A percentile compares a stretch with the other conserved stretches of the same genome.
Conservation (phyloP, 2,113 vertebrate genomes). For the Todiramphus saurophagus region DNA sequence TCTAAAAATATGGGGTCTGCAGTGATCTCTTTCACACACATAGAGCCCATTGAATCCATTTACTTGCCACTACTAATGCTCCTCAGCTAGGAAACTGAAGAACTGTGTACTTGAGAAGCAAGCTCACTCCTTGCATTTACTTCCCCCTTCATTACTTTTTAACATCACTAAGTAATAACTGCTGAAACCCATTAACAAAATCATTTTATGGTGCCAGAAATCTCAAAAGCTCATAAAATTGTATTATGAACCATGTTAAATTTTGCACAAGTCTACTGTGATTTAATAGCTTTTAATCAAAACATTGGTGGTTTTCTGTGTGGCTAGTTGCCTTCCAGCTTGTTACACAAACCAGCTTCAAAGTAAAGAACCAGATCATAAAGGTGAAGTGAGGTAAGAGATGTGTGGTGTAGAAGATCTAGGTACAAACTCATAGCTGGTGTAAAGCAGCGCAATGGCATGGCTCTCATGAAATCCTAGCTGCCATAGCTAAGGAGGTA, state of each 20-base stretch:
- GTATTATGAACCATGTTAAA: slow-evolving; percentile 42
- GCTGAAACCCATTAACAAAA: slow-evolving; percentile 66
- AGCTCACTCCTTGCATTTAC: slow-evolving; percentile 20
- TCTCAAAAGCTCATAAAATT: slow-evolving; percentile 63
- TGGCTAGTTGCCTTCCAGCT: slow-evolving; percentile 2
- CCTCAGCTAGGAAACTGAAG: background rate
- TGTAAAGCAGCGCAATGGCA: background rate
- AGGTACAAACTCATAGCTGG: background rate
- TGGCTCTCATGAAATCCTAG: background rate
- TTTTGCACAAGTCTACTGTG: slow-evolving; percentile 33
- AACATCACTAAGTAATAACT: slow-evolving; percentile 48
- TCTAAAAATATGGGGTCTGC: slow-evolving; percentile 19
- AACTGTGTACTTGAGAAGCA: background rate
- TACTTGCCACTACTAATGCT: background rate
- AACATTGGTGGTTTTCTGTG: slow-evolving; percentile 20
- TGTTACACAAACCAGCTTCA: slow-evolving; percentile 6
- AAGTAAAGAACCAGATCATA: background rate
- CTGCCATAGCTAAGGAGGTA: background rate
- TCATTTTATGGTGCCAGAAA: slow-evolving; percentile 61
- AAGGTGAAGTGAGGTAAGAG: slow-evolving; percentile 16
- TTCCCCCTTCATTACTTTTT: slow-evolving; percentile 49
- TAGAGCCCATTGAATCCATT: slow-evolving; percentile 34
- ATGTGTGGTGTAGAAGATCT: background rate
- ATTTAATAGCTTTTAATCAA: slow-evolving; percentile 58
- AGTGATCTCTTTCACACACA: slow-evolving; percentile 16